Conservation (phyloP, 2,888 invertebrate species). For the Pecten maximus region DNA sequence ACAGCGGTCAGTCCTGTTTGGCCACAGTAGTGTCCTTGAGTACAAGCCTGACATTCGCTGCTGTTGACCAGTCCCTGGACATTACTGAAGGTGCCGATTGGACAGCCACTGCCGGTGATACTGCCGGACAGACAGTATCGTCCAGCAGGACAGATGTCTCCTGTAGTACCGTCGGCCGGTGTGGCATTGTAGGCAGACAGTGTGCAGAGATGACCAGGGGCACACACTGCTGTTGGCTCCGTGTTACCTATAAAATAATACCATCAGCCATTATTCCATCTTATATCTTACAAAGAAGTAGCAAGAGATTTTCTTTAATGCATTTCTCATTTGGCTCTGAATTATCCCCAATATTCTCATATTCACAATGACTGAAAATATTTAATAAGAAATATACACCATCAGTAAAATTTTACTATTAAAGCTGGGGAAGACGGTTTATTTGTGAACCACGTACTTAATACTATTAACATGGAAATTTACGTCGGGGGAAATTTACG, state of each 20-base stretch:
- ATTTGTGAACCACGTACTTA: too few species aligned
- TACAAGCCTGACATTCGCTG: conserved; percentile 76
- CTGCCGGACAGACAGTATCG: conserved; percentile 76
- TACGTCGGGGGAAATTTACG: too few species aligned
- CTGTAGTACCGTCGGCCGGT: conserved; percentile 77
- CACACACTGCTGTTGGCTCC: conserved; percentile 73
- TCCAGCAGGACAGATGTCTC: conserved; percentile 77
- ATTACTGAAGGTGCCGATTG: conserved; percentile 77
- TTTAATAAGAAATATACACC: too few species aligned
- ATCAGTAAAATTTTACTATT: too few species aligned
- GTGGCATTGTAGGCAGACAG: conserved; percentile 74
- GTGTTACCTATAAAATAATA: conserved; percentile 73
- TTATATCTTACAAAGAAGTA: too few species aligned
- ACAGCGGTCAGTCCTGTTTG: conserved; percentile 75
- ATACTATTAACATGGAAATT: too few species aligned
- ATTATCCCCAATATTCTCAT: too few species aligned
- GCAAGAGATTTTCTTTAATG: too few species aligned
- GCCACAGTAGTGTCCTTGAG: conserved; percentile 78
- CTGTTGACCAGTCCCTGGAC: conserved; percentile 67
- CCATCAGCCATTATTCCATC: background rate
- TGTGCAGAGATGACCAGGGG: conserved; percentile 77
- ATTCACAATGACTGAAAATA: too few species aligned
- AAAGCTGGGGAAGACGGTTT: too few species aligned
- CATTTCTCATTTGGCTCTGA: too few species aligned
- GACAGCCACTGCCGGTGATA: conserved; percentile 74